Conservation (phyloP, 2,888 invertebrate genomes). For the Scaptomyza polygonia region DNA sequence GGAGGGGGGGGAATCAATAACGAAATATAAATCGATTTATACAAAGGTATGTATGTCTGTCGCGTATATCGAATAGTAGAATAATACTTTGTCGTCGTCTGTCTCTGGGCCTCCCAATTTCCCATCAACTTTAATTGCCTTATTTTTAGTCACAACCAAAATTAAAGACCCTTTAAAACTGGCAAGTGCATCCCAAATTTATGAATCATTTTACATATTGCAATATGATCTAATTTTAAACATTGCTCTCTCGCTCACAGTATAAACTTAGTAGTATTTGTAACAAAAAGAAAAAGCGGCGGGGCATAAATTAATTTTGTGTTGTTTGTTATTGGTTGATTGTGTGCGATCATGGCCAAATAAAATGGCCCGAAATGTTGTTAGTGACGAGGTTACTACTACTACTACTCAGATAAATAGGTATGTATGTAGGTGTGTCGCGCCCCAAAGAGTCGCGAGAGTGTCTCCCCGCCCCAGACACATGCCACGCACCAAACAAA, state of each 20-base stretch:
- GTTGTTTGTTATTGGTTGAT: no score
- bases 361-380: constrained; percentile 48
- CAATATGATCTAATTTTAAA: constrained; percentile 69
- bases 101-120: constrained; percentile 33
- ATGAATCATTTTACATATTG: constrained; percentile 66
- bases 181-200: background rate
- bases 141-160: constrained; percentile 43
- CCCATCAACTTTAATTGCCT: constrained; percentile 51
- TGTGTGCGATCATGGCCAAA: constrained; percentile 73
- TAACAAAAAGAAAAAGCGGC: no score
- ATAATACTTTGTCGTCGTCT: constrained; percentile 6
- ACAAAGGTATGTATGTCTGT: no score
- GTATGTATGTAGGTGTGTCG: constrained; percentile 47
- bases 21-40: no score
- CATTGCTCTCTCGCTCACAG: no score
- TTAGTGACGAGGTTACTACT: constrained; percentile 46
- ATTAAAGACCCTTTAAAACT: constrained; percentile 22
- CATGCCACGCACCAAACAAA: constrained; percentile 42
- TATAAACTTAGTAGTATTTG: no score
- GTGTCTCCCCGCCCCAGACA: constrained; percentile 4
- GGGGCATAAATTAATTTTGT: no score
- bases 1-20: constrained; percentile 48
- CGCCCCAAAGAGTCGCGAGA: constrained; percentile 25
- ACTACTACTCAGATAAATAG: background rate
- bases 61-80: constrained; percentile 7